A percentile compares a stretch with the other conserved stretches of the same genome.
phyloP scores from a whole-genome alignment of 2,888 invertebrate species.

The Flexamia atlantica region DNA sequence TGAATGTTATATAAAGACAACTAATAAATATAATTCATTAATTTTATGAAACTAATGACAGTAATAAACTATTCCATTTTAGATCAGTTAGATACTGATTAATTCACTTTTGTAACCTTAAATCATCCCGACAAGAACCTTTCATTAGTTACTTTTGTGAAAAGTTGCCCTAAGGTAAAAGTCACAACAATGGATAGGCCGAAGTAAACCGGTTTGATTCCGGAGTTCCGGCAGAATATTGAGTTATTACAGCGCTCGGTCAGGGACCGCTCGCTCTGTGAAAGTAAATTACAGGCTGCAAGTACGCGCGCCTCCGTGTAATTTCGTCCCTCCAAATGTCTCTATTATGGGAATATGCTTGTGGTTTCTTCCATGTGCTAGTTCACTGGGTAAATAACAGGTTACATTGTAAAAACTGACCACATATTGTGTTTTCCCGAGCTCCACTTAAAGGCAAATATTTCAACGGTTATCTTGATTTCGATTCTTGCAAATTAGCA shows the following conservation, averaged over 20 bases:
- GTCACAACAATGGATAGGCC: slow-evolving; percentile 3
- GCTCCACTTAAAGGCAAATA: background rate
- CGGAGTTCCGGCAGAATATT: slow-evolving; percentile 18
- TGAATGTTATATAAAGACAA: too few relatives aligned
- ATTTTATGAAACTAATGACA: too few relatives aligned
- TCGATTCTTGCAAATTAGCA: too few relatives aligned
- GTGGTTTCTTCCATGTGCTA: slow-evolving; percentile 32
- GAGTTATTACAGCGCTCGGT: slow-evolving; percentile 19
- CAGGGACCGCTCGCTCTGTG: background rate
- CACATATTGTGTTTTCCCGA: slow-evolving; percentile 12
- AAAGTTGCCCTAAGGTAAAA: background rate
- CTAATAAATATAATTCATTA: too few relatives aligned
- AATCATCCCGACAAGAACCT: too few relatives aligned
- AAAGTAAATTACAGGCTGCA: slow-evolving; percentile 52
- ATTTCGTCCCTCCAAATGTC: slow-evolving; percentile 37
- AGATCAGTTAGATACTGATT: too few relatives aligned
- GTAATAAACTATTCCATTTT: too few relatives aligned
- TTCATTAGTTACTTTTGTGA: too few relatives aligned
- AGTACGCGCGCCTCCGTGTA: slow-evolving; percentile 44
- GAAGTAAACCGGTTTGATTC: slow-evolving; percentile 40
- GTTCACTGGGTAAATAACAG: slow-evolving; percentile 29
- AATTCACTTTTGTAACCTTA: too few relatives aligned
- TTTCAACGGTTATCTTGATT: background rate
- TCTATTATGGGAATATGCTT: slow-evolving; percentile 42
- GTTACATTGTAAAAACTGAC: slow-evolving; percentile 41